phyloP scores from a whole-genome alignment of 2,797 vertebrate species.

The Peromyscus attwateri region DNA sequence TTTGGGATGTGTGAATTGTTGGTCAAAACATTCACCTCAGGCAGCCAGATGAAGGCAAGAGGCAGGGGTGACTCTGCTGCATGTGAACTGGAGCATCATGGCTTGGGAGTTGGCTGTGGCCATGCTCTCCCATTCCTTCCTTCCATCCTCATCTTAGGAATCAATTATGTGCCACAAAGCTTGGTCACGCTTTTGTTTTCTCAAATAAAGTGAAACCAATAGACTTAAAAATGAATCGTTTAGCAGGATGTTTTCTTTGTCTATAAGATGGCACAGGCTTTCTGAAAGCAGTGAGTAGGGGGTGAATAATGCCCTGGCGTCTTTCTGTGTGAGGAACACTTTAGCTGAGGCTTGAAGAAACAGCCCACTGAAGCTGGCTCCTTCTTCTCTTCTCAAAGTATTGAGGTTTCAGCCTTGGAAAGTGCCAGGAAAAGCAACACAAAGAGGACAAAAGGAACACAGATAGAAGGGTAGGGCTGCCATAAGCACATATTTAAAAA shows the following conservation, averaged over 20 bases:
- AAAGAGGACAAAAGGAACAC: background rate
- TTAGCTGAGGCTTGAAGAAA: background rate
- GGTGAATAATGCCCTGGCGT: background rate
- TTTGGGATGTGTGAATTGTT: background rate
- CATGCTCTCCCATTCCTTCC: background rate
- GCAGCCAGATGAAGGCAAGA: background rate
- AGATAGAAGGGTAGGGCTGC: background rate
- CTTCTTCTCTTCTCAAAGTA: background rate
- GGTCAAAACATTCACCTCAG: background rate
- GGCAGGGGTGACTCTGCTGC: no score
- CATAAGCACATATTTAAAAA: background rate
- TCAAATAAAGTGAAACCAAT: background rate
- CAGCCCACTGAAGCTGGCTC: background rate
- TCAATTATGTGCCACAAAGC: background rate
- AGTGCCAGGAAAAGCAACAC: background rate
- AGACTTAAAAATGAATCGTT: constrained; percentile 41
- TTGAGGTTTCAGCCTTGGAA: background rate
- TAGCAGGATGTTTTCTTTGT: background rate
- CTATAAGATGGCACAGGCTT: background rate
- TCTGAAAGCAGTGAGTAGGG: background rate
- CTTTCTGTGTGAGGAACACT: background rate
- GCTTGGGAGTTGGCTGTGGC: background rate
- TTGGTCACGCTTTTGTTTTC: background rate
- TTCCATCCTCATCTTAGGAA: background rate
- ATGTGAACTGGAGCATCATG: fast-evolving